Conservation (phyloP, 2,888 invertebrate genomes). For the Bhutanitis thaidina region DNA sequence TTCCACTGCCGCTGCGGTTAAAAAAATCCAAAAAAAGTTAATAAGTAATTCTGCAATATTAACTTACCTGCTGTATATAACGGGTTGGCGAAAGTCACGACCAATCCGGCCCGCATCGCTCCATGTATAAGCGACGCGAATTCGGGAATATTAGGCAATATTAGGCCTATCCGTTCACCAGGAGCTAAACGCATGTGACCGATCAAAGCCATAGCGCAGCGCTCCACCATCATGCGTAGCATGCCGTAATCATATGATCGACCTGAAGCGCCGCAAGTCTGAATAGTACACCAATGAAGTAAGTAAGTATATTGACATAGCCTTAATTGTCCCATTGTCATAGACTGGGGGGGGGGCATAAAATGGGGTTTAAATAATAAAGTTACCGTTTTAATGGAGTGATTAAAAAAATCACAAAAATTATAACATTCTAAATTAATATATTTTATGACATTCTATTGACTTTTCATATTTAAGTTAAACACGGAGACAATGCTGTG, state of each 20-base stretch:
- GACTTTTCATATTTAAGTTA: too few species aligned
- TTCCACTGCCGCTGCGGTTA: too few species aligned
- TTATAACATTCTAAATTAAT: too few species aligned
- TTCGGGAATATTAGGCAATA: slow-evolving; percentile 86
- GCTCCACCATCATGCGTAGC: slow-evolving; percentile 78
- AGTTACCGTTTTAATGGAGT: too few species aligned
- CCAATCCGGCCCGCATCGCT: slow-evolving; percentile 82
- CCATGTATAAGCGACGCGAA: slow-evolving; percentile 83
- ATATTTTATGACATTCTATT: too few species aligned
- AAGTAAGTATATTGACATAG: neutral
- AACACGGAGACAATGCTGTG: too few species aligned
- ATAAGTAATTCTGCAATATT: too few species aligned
- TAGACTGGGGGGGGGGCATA: too few species aligned
- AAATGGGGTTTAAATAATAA: too few species aligned
- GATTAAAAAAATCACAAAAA: too few species aligned
- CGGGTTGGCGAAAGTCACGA: slow-evolving; percentile 85
- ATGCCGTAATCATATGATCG: slow-evolving; percentile 83
- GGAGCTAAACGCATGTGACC: slow-evolving; percentile 77
- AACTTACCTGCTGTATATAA: slow-evolving; percentile 82
- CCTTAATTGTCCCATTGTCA: too few species aligned
- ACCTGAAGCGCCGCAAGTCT: slow-evolving; percentile 85
- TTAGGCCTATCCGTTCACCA: slow-evolving; percentile 83
- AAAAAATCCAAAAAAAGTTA: too few species aligned
- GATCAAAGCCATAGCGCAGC: slow-evolving; percentile 79
- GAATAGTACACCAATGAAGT: slow-evolving; percentile 15